Evolutionary conservation across 2,113 vertebrate species (phyloP).

Genomic region (Microtus pennsylvanicus): DNA sequence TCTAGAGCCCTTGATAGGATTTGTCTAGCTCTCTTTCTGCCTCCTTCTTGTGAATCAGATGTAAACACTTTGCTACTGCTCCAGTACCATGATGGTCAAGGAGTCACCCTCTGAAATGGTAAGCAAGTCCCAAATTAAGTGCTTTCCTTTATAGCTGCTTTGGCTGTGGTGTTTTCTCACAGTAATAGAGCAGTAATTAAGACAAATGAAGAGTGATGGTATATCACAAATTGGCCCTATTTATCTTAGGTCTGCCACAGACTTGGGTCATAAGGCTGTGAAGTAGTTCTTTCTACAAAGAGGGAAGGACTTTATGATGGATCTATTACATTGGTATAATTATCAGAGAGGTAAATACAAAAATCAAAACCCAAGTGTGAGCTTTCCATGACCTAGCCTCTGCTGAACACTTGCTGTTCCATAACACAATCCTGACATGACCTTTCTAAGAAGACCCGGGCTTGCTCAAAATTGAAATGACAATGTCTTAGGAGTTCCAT

Average conservation of each 20-base stretch:
- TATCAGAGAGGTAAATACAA: not conserved
- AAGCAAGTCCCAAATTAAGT: not conserved
- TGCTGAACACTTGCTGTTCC: not conserved
- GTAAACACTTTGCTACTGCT: not conserved
- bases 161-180: not conserved
- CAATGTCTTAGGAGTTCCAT: not conserved
- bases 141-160: not conserved
- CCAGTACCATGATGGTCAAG: not conserved
- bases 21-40: not conserved
- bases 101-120: not conserved
- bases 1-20: not conserved
- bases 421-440: not conserved
- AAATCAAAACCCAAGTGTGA: not conserved
- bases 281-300: not conserved
- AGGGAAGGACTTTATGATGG: not conserved
- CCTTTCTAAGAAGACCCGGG: conserved; percentile 4
- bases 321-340: not conserved
- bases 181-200: not conserved
- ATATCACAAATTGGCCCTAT: not conserved
- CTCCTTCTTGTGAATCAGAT: not conserved
- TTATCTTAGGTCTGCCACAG: not conserved
- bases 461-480: not conserved
- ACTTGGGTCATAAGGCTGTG: not conserved
- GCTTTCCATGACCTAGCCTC: not conserved
- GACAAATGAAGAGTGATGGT: not conserved